Evolutionary conservation across 1,140 invertebrate genomes (phyloP).

Genomic region (Bombus balteatus): DNA sequence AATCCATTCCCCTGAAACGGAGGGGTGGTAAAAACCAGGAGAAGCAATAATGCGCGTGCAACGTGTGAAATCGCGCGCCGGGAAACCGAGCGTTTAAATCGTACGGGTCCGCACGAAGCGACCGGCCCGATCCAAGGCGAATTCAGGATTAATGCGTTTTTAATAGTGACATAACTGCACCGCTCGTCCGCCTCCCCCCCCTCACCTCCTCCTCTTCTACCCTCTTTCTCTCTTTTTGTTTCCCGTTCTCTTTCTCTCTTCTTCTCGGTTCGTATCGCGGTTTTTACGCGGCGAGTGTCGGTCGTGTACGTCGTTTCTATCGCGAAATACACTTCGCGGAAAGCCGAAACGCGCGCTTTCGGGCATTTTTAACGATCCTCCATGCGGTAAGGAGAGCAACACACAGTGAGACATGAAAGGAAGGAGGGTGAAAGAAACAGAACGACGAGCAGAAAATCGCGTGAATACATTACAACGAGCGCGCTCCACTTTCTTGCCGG

Average conservation of each 20-base stretch:
- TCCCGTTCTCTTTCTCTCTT: background rate
- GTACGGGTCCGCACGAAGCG: conserved; percentile 39
- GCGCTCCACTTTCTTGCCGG: conserved; percentile 57
- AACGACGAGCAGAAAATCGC: conserved; percentile 55
- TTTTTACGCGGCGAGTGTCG: conserved; percentile 27
- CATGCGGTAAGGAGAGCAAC: background rate
- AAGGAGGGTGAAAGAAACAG: background rate
- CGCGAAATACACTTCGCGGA: conserved; percentile 43
- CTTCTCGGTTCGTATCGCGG: background rate
- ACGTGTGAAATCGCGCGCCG: conserved; percentile 47
- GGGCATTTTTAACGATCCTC: conserved; percentile 55
- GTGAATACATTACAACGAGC: conserved; percentile 55
- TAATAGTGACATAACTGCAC: conserved; percentile 75
- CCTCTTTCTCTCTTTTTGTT: conserved; percentile 8
- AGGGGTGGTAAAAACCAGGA: conserved; percentile 44
- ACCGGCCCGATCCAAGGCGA: conserved; percentile 48
- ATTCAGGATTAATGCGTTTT: conserved; percentile 77
- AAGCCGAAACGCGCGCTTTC: conserved; percentile 41
- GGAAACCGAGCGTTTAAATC: conserved; percentile 55
- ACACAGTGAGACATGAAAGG: background rate
- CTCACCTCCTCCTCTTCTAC: background rate
- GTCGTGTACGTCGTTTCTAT: background rate
- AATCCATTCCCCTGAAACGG: conserved; percentile 14
- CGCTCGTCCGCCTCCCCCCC: conserved; percentile 48
- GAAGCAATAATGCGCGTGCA: conserved; percentile 36